Conservation (phyloP, 2,888 invertebrate genomes). For the Petrolisthes cinctipes region DNA sequence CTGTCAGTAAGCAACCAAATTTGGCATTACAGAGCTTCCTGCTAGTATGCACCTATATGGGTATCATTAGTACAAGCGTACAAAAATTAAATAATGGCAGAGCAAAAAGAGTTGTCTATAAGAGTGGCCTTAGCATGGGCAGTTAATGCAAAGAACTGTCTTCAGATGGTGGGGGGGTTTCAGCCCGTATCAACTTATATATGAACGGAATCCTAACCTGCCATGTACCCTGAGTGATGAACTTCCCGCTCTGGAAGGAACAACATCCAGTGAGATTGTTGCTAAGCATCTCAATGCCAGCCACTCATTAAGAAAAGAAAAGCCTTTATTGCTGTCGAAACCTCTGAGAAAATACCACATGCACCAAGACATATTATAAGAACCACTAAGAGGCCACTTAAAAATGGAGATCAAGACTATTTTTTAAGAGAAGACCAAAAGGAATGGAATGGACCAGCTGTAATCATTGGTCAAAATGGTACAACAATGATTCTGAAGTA, state of each 20-base stretch:
- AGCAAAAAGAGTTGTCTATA: not conserved
- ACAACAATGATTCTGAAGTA: too few species aligned
- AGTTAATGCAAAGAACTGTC: slow-evolving; percentile 21
- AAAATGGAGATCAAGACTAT: too few species aligned
- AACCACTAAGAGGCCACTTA: too few species aligned
- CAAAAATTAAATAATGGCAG: not conserved
- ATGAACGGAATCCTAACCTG: slow-evolving; percentile 9
- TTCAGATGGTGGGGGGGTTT: slow-evolving; percentile 28
- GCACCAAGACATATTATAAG: too few species aligned
- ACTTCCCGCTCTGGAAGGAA: slow-evolving; percentile 25
- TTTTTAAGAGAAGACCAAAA: too few species aligned
- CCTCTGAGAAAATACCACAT: not conserved
- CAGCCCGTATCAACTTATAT: slow-evolving; percentile 29
- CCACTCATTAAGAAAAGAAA: too few species aligned
- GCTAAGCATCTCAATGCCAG: too few species aligned
- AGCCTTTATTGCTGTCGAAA: too few species aligned
- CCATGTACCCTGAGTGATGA: slow-evolving; percentile 25
- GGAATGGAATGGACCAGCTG: too few species aligned
- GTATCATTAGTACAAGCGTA: not conserved
- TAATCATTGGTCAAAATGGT: too few species aligned
- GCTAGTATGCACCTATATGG: not conserved
- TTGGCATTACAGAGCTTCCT: not conserved
- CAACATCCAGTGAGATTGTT: slow-evolving; percentile 32
- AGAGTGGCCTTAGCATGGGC: not conserved
- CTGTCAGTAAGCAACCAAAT: not conserved